Base-by-base conservation (phyloP, 2,888 invertebrate genomes). In the Pyrgus malvae region DNA sequence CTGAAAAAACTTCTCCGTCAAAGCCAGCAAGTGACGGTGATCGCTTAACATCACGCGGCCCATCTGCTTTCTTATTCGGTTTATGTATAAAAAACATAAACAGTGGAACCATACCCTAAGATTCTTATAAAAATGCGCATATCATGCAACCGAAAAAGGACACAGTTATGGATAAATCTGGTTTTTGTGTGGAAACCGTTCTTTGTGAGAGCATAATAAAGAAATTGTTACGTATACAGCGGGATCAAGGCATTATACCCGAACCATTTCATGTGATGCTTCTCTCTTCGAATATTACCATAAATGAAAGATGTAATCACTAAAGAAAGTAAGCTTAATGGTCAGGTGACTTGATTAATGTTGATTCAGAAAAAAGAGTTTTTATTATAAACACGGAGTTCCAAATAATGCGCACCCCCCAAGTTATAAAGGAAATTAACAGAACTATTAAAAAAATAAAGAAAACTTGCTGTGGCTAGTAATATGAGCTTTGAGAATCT, bases 121-220 rank as follows among this genome's bases (percentile, higher is more conserved):
- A 63, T 64, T 70, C 73, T 76, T 76, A 83, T 83, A 81, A 83
- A 82, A 85, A 86, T 83, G 81, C 78, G 77, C 77, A 78, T 80
- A 79, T 77, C 72, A 78, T 76, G 70, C 70, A 59, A 55, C 61
- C 60, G 67, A 61, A 67, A 68, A 77, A 76, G 79, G 80, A 79
- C 65, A 76, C 72, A 74, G 68, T 79, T 76, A 65, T 72, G 74
- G 74, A 70, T 75, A 82, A 83, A 83, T 76, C 83, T 77, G 70
- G 72, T 78, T 80, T 83, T 83, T 80, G 81, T 82, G 60, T 69
- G 69, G 67, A 71, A 27, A 16, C 44, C 44, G 27, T 27, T 51
- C 70, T 75, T 76, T 80, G 79, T 79, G 75, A 68, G 64, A 59
- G 65, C 63, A 70, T 74, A 72, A 81, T 80, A 80, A 78, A 74